Conservation (phyloP, 2,113 vertebrate genomes). For the Cyprinodon variegatus region DNA sequence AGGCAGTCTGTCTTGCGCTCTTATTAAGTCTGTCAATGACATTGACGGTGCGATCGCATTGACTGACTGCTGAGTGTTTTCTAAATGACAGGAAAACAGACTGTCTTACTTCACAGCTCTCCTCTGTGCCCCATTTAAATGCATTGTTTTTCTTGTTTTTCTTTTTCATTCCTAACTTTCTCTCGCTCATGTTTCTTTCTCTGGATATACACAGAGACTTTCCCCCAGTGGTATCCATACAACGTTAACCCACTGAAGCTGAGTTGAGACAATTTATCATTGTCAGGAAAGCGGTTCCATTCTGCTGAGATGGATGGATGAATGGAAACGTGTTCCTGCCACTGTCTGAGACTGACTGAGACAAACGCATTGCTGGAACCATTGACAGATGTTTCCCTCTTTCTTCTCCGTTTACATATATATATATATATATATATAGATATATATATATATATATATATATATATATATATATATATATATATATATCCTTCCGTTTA, state of each 20-base stretch:
- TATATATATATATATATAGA: too few relatives aligned
- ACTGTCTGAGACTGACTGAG: constrained; percentile 26
- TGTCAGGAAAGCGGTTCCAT: constrained; percentile 18
- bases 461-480: too few relatives aligned
- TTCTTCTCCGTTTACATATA: constrained; percentile 39
- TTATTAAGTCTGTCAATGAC: constrained; percentile 57
- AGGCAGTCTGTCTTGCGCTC: constrained; percentile 60
- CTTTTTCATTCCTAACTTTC: background rate
- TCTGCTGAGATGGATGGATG: constrained; percentile 47
- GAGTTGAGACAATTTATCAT: constrained; percentile 41
- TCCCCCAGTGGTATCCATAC: constrained; percentile 9
- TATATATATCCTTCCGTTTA: constrained; percentile 40
- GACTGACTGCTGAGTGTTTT: constrained; percentile 37
- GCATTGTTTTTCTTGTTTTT: background rate
- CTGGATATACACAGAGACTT: background rate
- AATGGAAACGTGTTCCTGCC: constrained; percentile 24
- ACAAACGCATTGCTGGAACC: constrained; percentile 30
- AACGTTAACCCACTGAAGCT: constrained; percentile 17
- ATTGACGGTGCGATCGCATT: constrained; percentile 30
- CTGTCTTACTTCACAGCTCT: constrained; percentile 7
- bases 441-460: too few relatives aligned
- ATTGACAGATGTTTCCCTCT: constrained; percentile 21
- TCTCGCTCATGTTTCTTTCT: background rate
- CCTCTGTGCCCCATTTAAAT: background rate
- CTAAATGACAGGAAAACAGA: constrained; percentile 44